phyloP scores from a whole-genome alignment of 2,797 vertebrate genomes.

The Brachyrhaphis roseni region DNA sequence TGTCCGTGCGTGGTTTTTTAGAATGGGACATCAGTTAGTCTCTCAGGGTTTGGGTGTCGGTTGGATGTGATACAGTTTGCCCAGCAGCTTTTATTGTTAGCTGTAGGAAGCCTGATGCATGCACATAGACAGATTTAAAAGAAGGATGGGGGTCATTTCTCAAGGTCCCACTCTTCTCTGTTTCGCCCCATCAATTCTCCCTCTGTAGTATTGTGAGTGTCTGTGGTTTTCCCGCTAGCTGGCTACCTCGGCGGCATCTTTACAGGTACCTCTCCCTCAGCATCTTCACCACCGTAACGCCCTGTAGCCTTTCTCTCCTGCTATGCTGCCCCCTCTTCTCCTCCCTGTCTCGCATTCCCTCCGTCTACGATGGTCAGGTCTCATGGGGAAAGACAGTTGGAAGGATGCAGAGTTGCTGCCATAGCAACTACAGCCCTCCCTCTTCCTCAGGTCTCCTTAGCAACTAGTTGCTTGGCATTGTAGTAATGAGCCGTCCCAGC shows the following conservation, averaged over 20 bases:
- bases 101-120: constrained; percentile 39
- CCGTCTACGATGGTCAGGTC: constrained; percentile 80
- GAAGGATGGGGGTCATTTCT: constrained; percentile 16
- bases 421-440: constrained; percentile 86
- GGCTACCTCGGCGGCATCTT: constrained; percentile 59
- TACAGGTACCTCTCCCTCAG: constrained; percentile 72
- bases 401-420: constrained; percentile 84
- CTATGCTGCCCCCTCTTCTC: constrained; percentile 57
- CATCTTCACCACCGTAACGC: constrained; percentile 66
- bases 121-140: constrained; percentile 11
- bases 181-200: constrained; percentile 53
- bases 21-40: constrained; percentile 24
- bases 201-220: constrained; percentile 45
- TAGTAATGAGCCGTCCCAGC: constrained; percentile 82
- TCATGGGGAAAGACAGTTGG: constrained; percentile 82
- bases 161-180: constrained; percentile 44
- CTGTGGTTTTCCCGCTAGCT: constrained; percentile 39
- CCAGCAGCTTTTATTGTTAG: constrained; percentile 43
- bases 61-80: constrained; percentile 33
- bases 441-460: constrained; percentile 86
- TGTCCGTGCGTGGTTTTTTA: constrained; percentile 38
- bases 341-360: constrained; percentile 57
- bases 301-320: constrained; percentile 52
- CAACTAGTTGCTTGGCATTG: constrained; percentile 86
- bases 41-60: constrained; percentile 22